These are phyloP conservation scores for Chiloscyllium plagiosum DNA, from an alignment of 2,113 vertebrate species.

Conservation along the genomic window DNA sequence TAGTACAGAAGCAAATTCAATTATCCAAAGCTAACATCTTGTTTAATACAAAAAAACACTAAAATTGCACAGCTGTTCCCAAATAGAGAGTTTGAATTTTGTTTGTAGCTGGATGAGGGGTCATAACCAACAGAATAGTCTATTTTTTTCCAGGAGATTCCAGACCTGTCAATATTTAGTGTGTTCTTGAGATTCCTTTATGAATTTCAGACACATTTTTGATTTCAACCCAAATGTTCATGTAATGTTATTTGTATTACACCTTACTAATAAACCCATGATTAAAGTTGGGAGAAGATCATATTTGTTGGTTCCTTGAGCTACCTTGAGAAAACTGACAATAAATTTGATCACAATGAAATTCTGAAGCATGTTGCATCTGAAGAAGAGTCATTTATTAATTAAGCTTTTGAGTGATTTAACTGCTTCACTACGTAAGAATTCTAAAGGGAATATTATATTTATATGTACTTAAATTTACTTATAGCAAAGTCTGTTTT, in stretches of 20 bases:
- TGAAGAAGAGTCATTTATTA: background rate
- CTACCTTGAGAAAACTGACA: background rate
- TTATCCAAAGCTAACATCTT: background rate
- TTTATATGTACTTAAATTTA: too few relatives aligned
- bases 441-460: background rate
- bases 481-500: too few relatives aligned
- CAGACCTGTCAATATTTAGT: background rate
- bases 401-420: background rate
- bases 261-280: background rate
- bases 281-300: background rate
- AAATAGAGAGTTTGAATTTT: background rate
- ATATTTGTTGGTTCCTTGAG: background rate
- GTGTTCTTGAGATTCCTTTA: background rate
- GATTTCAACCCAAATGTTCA: conserved; percentile 1
- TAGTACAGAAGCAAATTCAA: background rate
- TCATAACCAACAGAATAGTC: background rate
- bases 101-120: background rate
- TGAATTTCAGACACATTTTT: background rate
- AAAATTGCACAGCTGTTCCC: background rate
- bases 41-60: background rate
- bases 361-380: background rate
- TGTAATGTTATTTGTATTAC: conserved; percentile 22
- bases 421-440: background rate
- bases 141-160: background rate
- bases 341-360: background rate